phyloP scores from a whole-genome alignment of 2,797 vertebrate genomes.

The Mormyrops attenuatus region DNA sequence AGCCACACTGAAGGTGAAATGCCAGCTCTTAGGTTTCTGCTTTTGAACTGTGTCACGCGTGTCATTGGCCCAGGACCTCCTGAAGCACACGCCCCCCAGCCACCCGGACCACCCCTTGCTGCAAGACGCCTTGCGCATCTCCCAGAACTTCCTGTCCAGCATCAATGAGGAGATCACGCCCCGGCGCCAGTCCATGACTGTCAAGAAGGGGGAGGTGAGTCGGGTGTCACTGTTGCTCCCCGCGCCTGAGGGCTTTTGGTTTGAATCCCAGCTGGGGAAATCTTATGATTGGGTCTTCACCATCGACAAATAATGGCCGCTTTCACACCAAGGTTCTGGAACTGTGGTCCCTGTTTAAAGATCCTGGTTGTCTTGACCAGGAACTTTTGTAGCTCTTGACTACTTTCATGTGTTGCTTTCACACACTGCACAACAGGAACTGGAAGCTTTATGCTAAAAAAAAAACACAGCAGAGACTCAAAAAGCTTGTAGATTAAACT shows the following conservation, averaged over 20 bases:
- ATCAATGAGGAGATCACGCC: slow-evolving; percentile 97
- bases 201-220: slow-evolving; percentile 93
- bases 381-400: not conserved
- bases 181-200: slow-evolving; percentile 87
- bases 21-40: not conserved
- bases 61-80: slow-evolving; percentile 70
- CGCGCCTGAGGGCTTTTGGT: not conserved
- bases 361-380: not conserved
- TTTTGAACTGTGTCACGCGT: slow-evolving; percentile 17
- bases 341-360: not conserved
- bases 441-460: not conserved
- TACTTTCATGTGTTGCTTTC: not conserved
- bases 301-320: not conserved
- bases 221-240: not conserved
- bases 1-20: not conserved
- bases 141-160: slow-evolving; percentile 96
- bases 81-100: slow-evolving; percentile 88
- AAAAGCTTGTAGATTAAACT: not conserved
- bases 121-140: slow-evolving; percentile 91
- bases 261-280: not conserved
- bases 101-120: slow-evolving; percentile 87
- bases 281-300: not conserved
- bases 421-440: not conserved
- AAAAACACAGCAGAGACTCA: not conserved
- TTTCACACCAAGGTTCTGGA: not conserved